phyloP scores from a whole-genome alignment of 2,888 invertebrate genomes.

The Ichneumon xanthorius region DNA sequence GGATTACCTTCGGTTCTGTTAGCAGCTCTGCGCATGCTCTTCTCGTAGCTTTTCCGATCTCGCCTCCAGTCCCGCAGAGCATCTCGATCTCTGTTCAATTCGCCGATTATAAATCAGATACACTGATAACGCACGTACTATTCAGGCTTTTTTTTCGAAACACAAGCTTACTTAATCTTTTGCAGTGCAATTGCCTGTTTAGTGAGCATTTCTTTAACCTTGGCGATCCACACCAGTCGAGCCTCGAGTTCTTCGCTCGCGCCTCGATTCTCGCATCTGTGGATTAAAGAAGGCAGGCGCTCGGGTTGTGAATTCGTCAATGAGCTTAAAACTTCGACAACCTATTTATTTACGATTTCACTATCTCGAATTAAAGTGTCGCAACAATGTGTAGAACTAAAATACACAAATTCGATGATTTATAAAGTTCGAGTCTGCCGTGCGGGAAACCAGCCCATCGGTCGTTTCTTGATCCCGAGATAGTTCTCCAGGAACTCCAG shows the following conservation, averaged over 20 bases:
- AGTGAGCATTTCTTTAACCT: conserved; percentile 86
- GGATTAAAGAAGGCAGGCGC: conserved; percentile 20
- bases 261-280: conserved; percentile 75
- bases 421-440: conserved; percentile 41
- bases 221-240: conserved; percentile 85
- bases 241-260: conserved; percentile 67
- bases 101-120: conserved; percentile 2
- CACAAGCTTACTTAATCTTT: conserved; percentile 86
- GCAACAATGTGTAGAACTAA: background rate
- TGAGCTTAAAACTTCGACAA: conserved; percentile 18
- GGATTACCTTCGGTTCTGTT: conserved; percentile 77
- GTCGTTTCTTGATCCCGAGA: conserved; percentile 67
- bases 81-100: conserved; percentile 81
- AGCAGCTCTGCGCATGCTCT: conserved; percentile 75
- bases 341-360: conserved; percentile 32
- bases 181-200: conserved; percentile 87
- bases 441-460: conserved; percentile 64
- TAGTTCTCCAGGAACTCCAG: conserved; percentile 78
- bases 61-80: conserved; percentile 87
- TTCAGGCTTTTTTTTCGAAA: background rate
- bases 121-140: background rate
- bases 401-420: conserved; percentile 13
- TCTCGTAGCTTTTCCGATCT: conserved; percentile 82
- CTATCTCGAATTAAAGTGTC: background rate
- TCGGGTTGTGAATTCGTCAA: conserved; percentile 8